Conservation (phyloP, 2,113 vertebrate genomes). For the Tachuris rubrigastra region DNA sequence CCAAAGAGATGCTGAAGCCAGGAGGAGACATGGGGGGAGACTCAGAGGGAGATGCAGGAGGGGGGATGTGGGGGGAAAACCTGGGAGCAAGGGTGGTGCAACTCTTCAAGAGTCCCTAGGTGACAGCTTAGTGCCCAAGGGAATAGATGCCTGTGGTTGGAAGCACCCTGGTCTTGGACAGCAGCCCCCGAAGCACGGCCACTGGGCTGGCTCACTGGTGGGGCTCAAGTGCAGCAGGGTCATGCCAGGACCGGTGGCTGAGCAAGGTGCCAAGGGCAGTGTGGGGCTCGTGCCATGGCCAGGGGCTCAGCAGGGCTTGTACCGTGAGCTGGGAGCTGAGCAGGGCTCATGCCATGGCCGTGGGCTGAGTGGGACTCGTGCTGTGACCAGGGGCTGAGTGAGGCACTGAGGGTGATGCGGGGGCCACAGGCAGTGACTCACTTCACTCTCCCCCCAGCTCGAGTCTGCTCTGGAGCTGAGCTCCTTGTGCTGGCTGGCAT, state of each 20-base stretch:
- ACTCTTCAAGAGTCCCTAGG: not conserved
- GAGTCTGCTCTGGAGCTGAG: fast-evolving
- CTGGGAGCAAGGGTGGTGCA: not conserved
- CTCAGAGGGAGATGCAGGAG: not conserved
- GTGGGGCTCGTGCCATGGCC: not conserved
- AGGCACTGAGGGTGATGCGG: fast-evolving
- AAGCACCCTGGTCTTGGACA: fast-evolving
- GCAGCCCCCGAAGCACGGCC: not conserved
- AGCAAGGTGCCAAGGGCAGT: not conserved
- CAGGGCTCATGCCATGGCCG: fast-evolving
- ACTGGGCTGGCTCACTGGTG: fast-evolving
- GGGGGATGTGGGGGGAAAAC: not conserved
- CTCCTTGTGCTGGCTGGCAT: not conserved
- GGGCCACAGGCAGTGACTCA: not conserved
- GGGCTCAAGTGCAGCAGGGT: too few species aligned
- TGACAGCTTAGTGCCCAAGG: not conserved
- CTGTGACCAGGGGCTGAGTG: not conserved
- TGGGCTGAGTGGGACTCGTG: not conserved
- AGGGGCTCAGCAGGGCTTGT: not conserved
- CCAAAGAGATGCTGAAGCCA: fast-evolving
- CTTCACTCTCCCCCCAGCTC: fast-evolving
- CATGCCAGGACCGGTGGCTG: not conserved
- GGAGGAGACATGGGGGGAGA: not conserved
- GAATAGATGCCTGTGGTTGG: fast-evolving
- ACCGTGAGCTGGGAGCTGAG: not conserved